phyloP scores from a whole-genome alignment of 2,113 vertebrate species.

The Phylloscopus trochiloides region DNA sequence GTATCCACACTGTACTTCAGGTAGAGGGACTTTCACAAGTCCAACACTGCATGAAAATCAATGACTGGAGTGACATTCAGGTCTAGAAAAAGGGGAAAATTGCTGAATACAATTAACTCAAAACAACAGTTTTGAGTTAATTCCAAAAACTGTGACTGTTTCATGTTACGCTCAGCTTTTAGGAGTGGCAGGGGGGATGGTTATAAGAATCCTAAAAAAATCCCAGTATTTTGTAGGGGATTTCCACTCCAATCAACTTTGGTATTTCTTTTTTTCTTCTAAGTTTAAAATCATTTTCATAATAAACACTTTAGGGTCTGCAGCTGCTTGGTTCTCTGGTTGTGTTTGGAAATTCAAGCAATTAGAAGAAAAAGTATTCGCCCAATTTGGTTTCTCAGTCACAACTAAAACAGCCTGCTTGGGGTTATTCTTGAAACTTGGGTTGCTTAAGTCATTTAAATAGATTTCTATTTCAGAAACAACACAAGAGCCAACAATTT shows the following conservation, averaged over 20 bases:
- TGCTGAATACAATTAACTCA: not conserved
- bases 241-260: not conserved
- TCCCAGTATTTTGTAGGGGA: not conserved
- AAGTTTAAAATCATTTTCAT: not conserved
- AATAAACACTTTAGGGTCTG: not conserved
- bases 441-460: slow-evolving; percentile 56
- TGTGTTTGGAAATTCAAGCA: not conserved
- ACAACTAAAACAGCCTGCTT: slow-evolving; percentile 3
- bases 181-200: fast-evolving
- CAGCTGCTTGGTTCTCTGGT: not conserved
- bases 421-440: slow-evolving; percentile 47
- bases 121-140: not conserved
- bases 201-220: not conserved
- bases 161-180: not conserved
- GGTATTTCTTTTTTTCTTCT: not conserved
- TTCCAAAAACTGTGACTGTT: not conserved
- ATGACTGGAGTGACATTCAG: not conserved
- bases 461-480: slow-evolving; percentile 63
- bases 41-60: not conserved
- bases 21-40: not conserved
- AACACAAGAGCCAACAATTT: slow-evolving; percentile 58
- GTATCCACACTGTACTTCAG: not conserved
- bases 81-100: not conserved
- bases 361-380: not conserved
- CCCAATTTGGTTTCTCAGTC: not conserved